Evolutionary conservation across 2,888 invertebrate genomes (phyloP), one percentile per base, ranked within the genome.

Genomic region (Cylloceria caligata): DNA sequence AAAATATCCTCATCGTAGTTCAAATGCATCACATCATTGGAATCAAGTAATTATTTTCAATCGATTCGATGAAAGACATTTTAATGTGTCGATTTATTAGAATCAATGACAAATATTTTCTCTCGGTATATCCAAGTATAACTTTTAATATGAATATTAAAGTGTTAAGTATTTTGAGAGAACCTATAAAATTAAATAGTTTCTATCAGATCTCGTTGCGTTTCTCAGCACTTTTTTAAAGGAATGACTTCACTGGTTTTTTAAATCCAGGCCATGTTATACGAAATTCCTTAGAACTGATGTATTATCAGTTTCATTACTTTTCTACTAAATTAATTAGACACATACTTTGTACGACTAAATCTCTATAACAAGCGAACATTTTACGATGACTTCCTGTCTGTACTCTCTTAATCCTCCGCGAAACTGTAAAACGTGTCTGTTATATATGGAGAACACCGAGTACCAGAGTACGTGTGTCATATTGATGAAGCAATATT

Each of bases 401-500:
- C 3, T 1, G 34, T 4, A 3, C 7, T 57, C 57, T 13, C 7
- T 34, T 57, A 34, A 57, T 34, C 52, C 52, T 57, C 52, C 24
- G 52, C 24, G 3, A 27, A 30, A 16, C 30, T 30, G 16, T 7
- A 30, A 30, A 30, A n/a, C 16, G n/a, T 57, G 34, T n/a, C 5
- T 16, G 57, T 57, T 16, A 34, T 9, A n/a, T 30, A 57, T 57
- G 6, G 34, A 57, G 57, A 5, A 13, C n/a, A 9, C 16, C 30
- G 19, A 21, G 39, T 27, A 64, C 55, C 21, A 24, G 57, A 67
- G 13, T 39, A 60, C 30, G 42, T 21, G 21, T 55, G 42, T 49
- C 19, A 42, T 57, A 67, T 65, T 62, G 80, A 75, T 64, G 57
- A 76, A 79, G 76, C 80, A 68, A 81, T 85, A 81, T 80, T 80